These are phyloP conservation scores for Nycteola revayana DNA, from an alignment of 2,888 invertebrate species.

Conservation along the genomic window DNA sequence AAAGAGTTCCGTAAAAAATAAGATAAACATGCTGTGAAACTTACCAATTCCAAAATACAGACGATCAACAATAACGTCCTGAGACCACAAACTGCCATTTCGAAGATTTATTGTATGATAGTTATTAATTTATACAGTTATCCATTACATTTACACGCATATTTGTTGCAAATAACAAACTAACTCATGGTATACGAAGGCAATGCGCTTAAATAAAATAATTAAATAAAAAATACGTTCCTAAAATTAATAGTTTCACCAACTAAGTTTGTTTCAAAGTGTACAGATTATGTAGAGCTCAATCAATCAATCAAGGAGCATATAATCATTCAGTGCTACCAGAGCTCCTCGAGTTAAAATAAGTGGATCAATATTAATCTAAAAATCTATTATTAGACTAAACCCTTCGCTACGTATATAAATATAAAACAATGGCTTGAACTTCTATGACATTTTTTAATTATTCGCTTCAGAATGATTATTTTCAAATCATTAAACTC, in stretches of 20 bases:
- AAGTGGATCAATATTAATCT: too few species aligned
- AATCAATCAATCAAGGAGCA: too few species aligned
- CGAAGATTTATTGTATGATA: conserved; percentile 17
- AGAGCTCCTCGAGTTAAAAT: too few species aligned
- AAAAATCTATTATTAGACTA: too few species aligned
- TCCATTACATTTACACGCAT: conserved; percentile 10
- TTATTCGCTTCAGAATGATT: too few species aligned
- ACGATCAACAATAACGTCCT: conserved; percentile 71
- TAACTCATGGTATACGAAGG: conserved; percentile 13
- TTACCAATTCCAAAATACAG: conserved; percentile 72
- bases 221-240: background rate
- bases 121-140: conserved; percentile 1
- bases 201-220: conserved; percentile 6
- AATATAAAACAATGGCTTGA: too few species aligned
- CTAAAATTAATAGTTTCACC: background rate
- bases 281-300: too few species aligned
- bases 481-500: too few species aligned
- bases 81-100: conserved; percentile 75
- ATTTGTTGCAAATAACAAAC: conserved; percentile 9
- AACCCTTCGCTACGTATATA: too few species aligned
- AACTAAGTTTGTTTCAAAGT: background rate
- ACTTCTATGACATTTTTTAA: too few species aligned
- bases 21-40: conserved; percentile 12
- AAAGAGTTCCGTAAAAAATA: too few species aligned
- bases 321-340: too few species aligned